Percentiles rank a stretch among this genome's conserved stretches.
Conservation (phyloP, 2,888 invertebrate species). For the Empis livida region DNA sequence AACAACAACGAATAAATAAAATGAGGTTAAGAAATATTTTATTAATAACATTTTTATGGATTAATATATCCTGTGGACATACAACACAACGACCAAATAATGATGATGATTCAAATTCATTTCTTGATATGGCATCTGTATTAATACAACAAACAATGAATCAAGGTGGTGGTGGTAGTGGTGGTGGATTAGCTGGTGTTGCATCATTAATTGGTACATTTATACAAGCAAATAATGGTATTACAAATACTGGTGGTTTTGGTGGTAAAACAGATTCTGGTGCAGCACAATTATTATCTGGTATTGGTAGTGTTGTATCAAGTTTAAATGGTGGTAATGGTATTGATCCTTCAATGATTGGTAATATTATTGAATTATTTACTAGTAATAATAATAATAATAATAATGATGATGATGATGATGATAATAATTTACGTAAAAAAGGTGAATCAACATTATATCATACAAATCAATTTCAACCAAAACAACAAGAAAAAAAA, state of each 20-base stretch:
- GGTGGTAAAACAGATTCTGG: constrained; percentile 22
- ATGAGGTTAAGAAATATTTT: constrained; percentile 12
- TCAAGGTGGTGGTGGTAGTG: constrained; percentile 29
- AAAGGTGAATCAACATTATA: neutral
- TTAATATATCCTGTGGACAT: constrained; percentile 24
- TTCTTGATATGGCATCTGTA: constrained; percentile 56
- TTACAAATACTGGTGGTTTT: constrained; percentile 32
- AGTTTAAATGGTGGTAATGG: constrained; percentile 36
- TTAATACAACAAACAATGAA: constrained; percentile 25
- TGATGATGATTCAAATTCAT: constrained; percentile 42
- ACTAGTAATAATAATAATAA: constrained; percentile 25
- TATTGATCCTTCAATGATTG: constrained; percentile 45
- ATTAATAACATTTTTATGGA: constrained; percentile 23
- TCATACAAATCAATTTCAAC: neutral
- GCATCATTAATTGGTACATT: constrained; percentile 53
- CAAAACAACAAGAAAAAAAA: constrained; percentile 13
- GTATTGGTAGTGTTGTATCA: constrained; percentile 30
- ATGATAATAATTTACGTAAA: constrained; percentile 7
- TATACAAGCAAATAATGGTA: constrained; percentile 53
- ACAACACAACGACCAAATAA: constrained; percentile 25
- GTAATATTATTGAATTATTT: constrained; percentile 43
- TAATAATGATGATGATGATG: constrained; percentile 18
- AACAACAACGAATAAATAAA: neutral
- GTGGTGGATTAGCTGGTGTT: constrained; percentile 37
- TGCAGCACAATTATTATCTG: constrained; percentile 33